Conservation (phyloP, 2,797 vertebrate genomes). For the Thunnus albacares region DNA sequence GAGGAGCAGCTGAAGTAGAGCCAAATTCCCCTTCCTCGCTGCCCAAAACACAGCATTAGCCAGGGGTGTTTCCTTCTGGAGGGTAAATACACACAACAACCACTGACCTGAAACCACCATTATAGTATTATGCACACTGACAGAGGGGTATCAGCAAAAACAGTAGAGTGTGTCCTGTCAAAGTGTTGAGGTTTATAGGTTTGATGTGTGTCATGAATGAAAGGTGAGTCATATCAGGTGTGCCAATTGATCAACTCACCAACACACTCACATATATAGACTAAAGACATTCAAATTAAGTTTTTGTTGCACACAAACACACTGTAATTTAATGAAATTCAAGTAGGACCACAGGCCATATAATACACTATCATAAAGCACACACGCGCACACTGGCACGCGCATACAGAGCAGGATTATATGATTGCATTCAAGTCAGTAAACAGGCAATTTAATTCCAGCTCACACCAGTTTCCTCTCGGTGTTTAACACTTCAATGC, state of each 20-base stretch:
- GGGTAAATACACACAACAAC: constrained; percentile 74
- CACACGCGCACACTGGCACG: neutral
- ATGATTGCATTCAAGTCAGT: constrained; percentile 12
- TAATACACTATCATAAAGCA: neutral
- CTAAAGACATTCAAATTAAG: neutral
- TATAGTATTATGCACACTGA: constrained; percentile 51
- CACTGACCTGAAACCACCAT: constrained; percentile 55
- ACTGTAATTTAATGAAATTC: neutral
- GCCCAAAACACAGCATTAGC: constrained; percentile 99
- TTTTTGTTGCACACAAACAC: neutral
- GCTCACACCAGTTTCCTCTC: constrained; percentile 10
- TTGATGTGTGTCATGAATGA: constrained; percentile 20
- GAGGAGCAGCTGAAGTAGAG: constrained; percentile 94
- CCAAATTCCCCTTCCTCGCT: constrained; percentile 94
- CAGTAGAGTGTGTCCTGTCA: neutral
- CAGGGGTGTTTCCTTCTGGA: constrained; percentile 97
- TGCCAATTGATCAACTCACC: constrained; percentile 6
- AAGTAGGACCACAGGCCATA: neutral
- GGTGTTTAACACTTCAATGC: constrained; percentile 17
- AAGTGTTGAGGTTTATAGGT: neutral
- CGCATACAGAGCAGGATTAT: neutral
- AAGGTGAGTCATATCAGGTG: constrained; percentile 8
- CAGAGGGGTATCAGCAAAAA: constrained; percentile 14
- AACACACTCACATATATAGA: neutral
- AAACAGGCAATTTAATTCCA: constrained; percentile 30